Evolutionary conservation across 2,113 vertebrate species (phyloP).

Genomic region (Nanorana parkeri): DNA sequence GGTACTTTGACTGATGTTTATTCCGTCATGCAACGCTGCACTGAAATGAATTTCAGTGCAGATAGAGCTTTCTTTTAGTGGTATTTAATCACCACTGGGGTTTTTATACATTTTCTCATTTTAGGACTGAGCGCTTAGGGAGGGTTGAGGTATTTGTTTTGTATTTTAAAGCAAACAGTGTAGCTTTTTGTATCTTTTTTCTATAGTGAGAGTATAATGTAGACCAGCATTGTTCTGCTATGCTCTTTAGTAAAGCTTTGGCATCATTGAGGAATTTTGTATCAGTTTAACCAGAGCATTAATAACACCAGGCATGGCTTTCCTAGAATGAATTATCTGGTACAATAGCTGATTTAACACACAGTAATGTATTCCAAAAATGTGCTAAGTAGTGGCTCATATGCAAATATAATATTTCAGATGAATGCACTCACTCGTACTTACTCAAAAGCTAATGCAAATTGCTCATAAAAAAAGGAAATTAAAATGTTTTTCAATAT

Average conservation of each 20-base stretch:
- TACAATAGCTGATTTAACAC: slow-evolving; percentile 4
- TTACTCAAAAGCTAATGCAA: slow-evolving; percentile 32
- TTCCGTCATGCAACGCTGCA: no score
- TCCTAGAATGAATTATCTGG: slow-evolving; percentile 20
- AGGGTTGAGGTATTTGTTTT: not conserved
- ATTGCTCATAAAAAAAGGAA: slow-evolving; percentile 11
- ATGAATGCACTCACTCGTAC: slow-evolving; percentile 33
- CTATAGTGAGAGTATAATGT: not conserved
- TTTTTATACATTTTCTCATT: no score
- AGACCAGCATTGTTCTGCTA: not conserved
- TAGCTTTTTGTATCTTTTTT: not conserved
- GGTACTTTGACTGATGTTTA: no score
- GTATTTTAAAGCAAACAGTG: not conserved
- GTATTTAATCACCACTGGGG: no score
- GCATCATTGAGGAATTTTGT: slow-evolving; percentile 10
- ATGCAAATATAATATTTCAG: slow-evolving; percentile 47
- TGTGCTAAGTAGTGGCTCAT: slow-evolving; percentile 21
- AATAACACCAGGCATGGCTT: slow-evolving; percentile 24
- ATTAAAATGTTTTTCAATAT: slow-evolving; percentile 19
- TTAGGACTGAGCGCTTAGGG: no score
- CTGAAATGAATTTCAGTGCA: no score
- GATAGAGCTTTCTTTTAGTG: no score
- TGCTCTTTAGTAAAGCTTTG: slow-evolving; percentile 21
- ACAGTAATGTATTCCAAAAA: slow-evolving; percentile 38
- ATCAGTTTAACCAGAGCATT: slow-evolving; percentile 9